Conservation (phyloP, 2,113 vertebrate genomes). For the Dendrocopos noguchii region DNA sequence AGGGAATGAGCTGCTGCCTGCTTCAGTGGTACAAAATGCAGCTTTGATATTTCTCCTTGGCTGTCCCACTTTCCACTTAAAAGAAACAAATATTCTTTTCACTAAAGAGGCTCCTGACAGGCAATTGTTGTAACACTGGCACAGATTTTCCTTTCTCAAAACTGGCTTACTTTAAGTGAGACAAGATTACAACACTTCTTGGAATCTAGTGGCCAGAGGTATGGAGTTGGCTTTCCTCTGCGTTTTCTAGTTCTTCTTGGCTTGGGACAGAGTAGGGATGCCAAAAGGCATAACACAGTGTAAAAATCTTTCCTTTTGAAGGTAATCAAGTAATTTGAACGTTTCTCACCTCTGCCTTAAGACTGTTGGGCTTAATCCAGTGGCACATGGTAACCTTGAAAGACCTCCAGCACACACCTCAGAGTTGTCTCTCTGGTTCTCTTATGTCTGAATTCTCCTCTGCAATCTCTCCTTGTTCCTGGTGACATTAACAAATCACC, state of each 20-base stretch:
- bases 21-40: constrained; percentile 5
- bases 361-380: constrained; percentile 42
- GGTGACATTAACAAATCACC: neutral
- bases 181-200: constrained; percentile 5
- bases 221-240: neutral
- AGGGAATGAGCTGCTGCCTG: neutral
- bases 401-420: neutral
- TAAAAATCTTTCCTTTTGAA: constrained; percentile 41
- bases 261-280: neutral
- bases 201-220: constrained; percentile 33
- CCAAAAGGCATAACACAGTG: neutral
- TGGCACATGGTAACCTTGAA: constrained; percentile 35
- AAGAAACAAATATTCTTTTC: neutral
- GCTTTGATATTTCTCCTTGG: constrained; percentile 4
- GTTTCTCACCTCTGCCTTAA: constrained; percentile 40
- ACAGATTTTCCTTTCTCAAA: neutral
- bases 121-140: constrained; percentile 11
- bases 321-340: constrained; percentile 28
- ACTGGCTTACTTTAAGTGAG: neutral
- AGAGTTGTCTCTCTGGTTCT: neutral
- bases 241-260: constrained; percentile 38
- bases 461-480: neutral
- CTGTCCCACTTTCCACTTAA: neutral
- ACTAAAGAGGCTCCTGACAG: neutral
- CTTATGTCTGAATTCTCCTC: neutral